Evolutionary conservation across 1,140 invertebrate genomes (phyloP), one percentile per base, ranked within the genome.

Genomic region (Pseudomyrmex concolor): DNA sequence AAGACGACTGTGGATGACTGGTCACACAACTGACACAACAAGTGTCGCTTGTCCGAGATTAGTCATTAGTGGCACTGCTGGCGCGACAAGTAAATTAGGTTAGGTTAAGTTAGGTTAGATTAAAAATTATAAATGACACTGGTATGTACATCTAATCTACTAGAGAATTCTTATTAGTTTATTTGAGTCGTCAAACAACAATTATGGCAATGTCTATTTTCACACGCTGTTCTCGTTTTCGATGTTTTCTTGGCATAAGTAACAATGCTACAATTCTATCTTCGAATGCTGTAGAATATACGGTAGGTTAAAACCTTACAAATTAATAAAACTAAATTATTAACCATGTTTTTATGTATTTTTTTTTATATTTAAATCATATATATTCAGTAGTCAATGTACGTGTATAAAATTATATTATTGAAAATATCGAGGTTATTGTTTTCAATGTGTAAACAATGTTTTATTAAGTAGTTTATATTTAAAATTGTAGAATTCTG

Each of bases 131-230:
- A 34, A 34, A 34, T 34, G 34, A 34, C 34, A 34, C 34, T 7
- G 34, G 34, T 34, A 34, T 0, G 7, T 34, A 5, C 5, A 34
- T 5, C 7, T 0, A 34, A 34, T 34, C 34, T 34, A 7, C 34
- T 34, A 34, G 7, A 34, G 5, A 34, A 34, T 34, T 34, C 34
- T 34, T 7, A 34, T 34, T 34, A 34, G 34, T 34, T 7, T 34
- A 34, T 5, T 34, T 34, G 5, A 34, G 2, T 17, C 68, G 2
- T 15, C 55, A 45, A 80, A 12, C 19, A 1, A 1, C 66, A 25
- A 87, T 51, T 54, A 89, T 89, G 86, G 77, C 85, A 43, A 19
- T 80, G 7, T 68, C 57, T 66, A 43, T 76, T 34, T 81, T 86
- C n/a, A 67, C 60, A 25, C 86, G 87, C 70, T 82, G 63, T 60